Evolutionary conservation across 2,113 vertebrate genomes (phyloP).

Genomic region (Ia io): DNA sequence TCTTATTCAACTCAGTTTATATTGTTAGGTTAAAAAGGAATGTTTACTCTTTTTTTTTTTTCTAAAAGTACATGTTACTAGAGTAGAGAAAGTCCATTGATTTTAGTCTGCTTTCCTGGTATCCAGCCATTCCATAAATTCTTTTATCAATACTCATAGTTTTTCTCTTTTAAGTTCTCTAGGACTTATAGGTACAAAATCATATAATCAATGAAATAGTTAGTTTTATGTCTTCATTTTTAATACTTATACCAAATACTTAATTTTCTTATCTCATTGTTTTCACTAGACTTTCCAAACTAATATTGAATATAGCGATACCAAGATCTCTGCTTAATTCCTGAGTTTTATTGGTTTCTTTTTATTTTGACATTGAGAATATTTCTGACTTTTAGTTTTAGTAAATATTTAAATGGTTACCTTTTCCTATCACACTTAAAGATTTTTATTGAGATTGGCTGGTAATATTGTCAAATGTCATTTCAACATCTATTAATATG

Average conservation of each 20-base stretch:
- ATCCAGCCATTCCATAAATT: background rate
- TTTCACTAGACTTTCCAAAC: conserved; percentile 6
- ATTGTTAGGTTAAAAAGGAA: background rate
- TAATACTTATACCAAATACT: background rate
- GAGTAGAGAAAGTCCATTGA: background rate
- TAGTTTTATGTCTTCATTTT: background rate
- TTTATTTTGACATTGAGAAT: background rate
- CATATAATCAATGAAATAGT: background rate
- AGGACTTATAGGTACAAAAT: background rate
- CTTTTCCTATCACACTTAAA: background rate
- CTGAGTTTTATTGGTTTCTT: background rate
- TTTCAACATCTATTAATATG: background rate
- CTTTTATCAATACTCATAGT: background rate
- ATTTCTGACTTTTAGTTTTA: background rate
- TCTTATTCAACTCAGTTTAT: background rate
- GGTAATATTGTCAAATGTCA: background rate
- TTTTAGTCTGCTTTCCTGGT: background rate
- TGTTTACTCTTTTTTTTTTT: background rate
- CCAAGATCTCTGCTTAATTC: background rate
- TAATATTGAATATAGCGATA: background rate
- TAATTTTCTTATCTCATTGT: background rate
- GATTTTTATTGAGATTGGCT: background rate
- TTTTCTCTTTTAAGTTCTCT: background rate
- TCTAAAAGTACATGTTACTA: background rate
- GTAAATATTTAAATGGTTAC: background rate